phyloP scores from a whole-genome alignment of 2,797 vertebrate genomes.

The Buphagus erythrorhynchus region DNA sequence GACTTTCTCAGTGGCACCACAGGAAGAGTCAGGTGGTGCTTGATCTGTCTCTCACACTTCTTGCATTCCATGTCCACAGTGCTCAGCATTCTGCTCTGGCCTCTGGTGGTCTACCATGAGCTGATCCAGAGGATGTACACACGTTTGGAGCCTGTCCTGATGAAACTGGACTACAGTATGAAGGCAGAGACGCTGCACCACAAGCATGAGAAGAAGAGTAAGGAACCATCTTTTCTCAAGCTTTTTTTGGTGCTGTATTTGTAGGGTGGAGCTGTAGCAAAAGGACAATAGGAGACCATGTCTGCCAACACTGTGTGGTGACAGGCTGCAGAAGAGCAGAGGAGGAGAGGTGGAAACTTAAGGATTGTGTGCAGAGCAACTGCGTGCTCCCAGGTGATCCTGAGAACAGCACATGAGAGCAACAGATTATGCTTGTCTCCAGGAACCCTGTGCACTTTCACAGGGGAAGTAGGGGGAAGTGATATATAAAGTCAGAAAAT shows the following conservation, averaged over 20 bases:
- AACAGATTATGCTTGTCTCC: not conserved
- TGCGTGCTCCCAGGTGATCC: not conserved
- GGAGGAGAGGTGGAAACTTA: not conserved
- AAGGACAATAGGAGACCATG: not conserved
- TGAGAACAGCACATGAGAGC: not conserved
- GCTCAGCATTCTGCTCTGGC: conserved; percentile 95
- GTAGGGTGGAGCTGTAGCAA: not conserved
- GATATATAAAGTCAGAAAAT: not conserved
- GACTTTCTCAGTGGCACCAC: not conserved
- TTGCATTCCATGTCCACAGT: conserved; percentile 71
- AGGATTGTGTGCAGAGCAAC: not conserved
- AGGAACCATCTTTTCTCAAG: conserved; percentile 58
- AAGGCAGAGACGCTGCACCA: conserved; percentile 89
- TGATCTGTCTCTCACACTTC: not conserved
- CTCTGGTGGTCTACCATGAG: conserved; percentile 96
- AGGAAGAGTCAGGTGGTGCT: not conserved
- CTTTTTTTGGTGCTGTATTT: not conserved
- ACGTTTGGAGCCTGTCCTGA: conserved; percentile 92
- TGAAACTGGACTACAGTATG: conserved; percentile 99
- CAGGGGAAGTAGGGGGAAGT: not conserved
- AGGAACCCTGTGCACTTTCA: not conserved
- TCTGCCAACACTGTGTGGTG: not conserved
- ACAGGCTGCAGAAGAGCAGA: not conserved
- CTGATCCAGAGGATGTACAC: conserved; percentile 99
- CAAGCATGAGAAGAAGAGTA: conserved; percentile 94